These are phyloP conservation scores for Diadegma fenestrale DNA, from an alignment of 2,888 invertebrate genomes.

Conservation along the genomic window DNA sequence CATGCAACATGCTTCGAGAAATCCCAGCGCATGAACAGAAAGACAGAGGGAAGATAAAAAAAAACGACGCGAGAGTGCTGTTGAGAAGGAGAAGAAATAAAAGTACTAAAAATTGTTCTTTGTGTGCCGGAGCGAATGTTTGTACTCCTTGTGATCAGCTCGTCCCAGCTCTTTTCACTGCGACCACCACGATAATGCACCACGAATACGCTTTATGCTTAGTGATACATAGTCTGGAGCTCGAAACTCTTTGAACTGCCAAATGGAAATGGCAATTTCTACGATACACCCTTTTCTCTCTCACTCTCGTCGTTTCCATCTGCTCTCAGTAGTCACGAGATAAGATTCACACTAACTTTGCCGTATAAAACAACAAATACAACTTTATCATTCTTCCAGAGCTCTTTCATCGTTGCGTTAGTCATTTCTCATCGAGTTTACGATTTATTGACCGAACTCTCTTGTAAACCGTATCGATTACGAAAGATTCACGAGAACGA, in stretches of 20 bases:
- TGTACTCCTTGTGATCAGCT: conserved; percentile 57
- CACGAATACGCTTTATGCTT: conserved; percentile 6
- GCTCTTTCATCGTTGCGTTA: not conserved
- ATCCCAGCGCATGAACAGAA: conserved; percentile 49
- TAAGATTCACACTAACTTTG: not conserved
- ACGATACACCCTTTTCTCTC: conserved; percentile 13
- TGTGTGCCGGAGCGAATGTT: conserved; percentile 60
- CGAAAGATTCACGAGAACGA: not conserved
- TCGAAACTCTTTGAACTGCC: conserved; percentile 35
- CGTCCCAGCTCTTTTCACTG: conserved; percentile 60
- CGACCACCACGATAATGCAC: conserved; percentile 59
- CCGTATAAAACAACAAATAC: not conserved
- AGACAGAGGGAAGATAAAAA: conserved; percentile 22
- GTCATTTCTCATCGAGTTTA: not conserved
- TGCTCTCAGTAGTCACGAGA: not conserved
- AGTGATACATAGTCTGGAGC: conserved; percentile 32
- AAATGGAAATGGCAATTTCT: conserved; percentile 60
- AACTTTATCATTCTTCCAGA: not conserved
- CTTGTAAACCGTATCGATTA: not conserved
- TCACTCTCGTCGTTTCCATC: not conserved
- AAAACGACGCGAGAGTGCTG: conserved; percentile 32
- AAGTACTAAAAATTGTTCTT: conserved; percentile 46
- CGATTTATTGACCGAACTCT: not conserved
- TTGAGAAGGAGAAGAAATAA: conserved; percentile 41
- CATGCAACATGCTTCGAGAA: conserved; percentile 28